A percentile compares a stretch with the other conserved stretches of the same genome.
Evolutionary conservation across 2,888 invertebrate genomes (phyloP).

Genomic region (Agrochola lychnidis): DNA sequence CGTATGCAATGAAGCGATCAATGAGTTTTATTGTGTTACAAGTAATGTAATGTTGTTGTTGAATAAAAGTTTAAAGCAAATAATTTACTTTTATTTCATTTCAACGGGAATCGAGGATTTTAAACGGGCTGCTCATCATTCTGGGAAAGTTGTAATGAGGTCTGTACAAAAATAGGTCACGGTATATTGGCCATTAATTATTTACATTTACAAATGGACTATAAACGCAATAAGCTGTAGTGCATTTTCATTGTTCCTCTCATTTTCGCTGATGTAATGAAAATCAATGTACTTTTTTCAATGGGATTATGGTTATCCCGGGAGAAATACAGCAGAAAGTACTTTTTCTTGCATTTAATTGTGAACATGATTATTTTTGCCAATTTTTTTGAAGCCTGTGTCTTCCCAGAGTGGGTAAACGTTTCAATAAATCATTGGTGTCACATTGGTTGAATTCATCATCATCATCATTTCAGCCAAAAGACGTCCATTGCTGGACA

Average conservation of each 20-base stretch:
- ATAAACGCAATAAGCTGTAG: conserved; percentile 17
- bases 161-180: conserved; percentile 19
- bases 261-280: not conserved
- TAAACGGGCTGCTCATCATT: conserved; percentile 22
- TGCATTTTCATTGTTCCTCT: conserved; percentile 1
- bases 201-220: conserved; percentile 30
- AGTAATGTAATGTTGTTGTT: conserved; percentile 44
- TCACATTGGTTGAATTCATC: no score
- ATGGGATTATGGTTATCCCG: no score
- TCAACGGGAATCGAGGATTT: conserved; percentile 10
- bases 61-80: conserved; percentile 24
- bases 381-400: not conserved
- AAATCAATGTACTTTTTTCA: not conserved
- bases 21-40: conserved; percentile 61
- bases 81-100: conserved; percentile 48
- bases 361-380: not conserved
- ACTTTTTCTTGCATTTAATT: not conserved
- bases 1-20: conserved; percentile 44
- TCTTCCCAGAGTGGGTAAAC: no score
- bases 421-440: no score
- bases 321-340: not conserved
- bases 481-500: no score
- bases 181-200: conserved; percentile 34
- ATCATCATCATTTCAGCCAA: no score
- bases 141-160: conserved; percentile 20